These are phyloP conservation scores for Oncopodura yosiiana DNA, from an alignment of 1,140 invertebrate genomes.

Conservation along the genomic window DNA sequence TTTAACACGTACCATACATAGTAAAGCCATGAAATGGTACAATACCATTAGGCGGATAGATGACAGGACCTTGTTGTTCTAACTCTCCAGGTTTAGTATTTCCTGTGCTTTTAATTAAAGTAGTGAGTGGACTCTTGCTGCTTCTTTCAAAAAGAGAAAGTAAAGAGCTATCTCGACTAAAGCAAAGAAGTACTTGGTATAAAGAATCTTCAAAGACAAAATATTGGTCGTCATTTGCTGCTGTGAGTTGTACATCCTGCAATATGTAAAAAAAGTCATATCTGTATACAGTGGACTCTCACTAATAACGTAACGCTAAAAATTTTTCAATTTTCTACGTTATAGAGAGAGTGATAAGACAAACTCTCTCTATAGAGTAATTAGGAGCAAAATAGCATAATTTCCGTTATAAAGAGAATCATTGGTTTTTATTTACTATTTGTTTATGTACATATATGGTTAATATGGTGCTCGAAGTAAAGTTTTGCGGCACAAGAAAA, in stretches of 20 bases:
- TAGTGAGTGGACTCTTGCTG: conserved; percentile 49
- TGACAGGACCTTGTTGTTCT: conserved; percentile 51
- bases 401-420: too few species aligned
- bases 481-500: too few species aligned
- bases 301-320: too few species aligned
- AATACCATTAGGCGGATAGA: conserved; percentile 85
- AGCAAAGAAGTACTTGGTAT: conserved; percentile 89
- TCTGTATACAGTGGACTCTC: not conserved
- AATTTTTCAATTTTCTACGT: too few species aligned
- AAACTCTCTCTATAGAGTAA: too few species aligned
- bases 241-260: conserved; percentile 84
- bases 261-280: conserved; percentile 25
- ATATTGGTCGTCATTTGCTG: conserved; percentile 94
- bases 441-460: too few species aligned
- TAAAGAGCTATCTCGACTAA: conserved; percentile 77
- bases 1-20: conserved; percentile 71
- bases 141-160: conserved; percentile 52
- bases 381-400: too few species aligned
- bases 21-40: conserved; percentile 95
- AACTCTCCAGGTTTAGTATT: conserved; percentile 53
- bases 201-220: conserved; percentile 95
- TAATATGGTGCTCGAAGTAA: too few species aligned
- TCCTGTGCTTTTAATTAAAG: conserved; percentile 49
- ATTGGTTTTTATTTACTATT: too few species aligned
- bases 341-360: too few species aligned